These are phyloP conservation scores for Philonicus albiceps DNA, from an alignment of 2,888 invertebrate species.

Conservation along the genomic window DNA sequence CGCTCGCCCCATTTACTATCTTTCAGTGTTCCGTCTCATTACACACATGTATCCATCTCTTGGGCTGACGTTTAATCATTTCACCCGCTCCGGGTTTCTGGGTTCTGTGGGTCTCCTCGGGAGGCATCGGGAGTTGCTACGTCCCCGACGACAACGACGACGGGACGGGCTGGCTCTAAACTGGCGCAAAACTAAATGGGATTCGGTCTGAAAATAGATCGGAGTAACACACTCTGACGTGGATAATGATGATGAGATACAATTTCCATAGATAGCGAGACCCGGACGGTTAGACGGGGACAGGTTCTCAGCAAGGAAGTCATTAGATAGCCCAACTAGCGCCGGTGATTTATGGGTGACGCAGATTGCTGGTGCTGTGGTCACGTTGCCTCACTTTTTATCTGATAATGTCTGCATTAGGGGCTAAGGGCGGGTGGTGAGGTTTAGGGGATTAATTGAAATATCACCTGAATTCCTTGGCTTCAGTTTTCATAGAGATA, in stretches of 20 bases:
- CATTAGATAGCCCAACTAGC: slow-evolving; percentile 27
- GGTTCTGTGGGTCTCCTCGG: not conserved
- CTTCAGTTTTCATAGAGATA: no score
- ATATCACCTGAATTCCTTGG: not conserved
- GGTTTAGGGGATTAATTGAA: not conserved
- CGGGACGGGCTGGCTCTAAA: not conserved
- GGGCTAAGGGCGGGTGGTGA: not conserved
- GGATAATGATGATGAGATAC: slow-evolving; percentile 40
- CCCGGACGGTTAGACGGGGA: slow-evolving; percentile 18
- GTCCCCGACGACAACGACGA: not conserved
- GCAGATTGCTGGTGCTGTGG: slow-evolving; percentile 18
- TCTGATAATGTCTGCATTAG: not conserved
- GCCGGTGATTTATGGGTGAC: slow-evolving; percentile 32
- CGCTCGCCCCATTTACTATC: slow-evolving; percentile 23
- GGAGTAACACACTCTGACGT: slow-evolving; percentile 33
- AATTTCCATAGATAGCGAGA: slow-evolving; percentile 32
- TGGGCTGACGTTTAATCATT: slow-evolving; percentile 42
- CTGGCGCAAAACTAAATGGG: slow-evolving; percentile 33
- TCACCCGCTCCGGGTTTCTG: slow-evolving; percentile 25
- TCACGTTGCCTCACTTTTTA: slow-evolving; percentile 22
- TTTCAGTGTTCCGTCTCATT: slow-evolving; percentile 42
- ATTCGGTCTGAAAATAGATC: slow-evolving; percentile 27
- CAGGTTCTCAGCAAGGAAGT: slow-evolving; percentile 34
- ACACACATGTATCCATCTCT: slow-evolving; percentile 40
- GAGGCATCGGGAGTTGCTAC: not conserved